These are phyloP conservation scores for Parasteatoda lunata DNA, from an alignment of 2,888 invertebrate genomes.

Conservation along the genomic window DNA sequence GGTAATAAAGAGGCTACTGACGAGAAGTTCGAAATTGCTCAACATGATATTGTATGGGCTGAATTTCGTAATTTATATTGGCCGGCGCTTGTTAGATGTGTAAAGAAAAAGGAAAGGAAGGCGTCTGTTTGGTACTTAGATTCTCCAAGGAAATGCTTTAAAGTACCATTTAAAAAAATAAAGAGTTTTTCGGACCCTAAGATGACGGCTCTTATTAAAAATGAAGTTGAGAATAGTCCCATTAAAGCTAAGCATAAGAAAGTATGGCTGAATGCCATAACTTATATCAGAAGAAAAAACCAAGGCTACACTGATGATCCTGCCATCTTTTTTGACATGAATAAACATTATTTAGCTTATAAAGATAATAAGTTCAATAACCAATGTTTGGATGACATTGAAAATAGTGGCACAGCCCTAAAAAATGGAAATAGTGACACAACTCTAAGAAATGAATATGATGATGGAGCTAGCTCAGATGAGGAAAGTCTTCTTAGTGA, in stretches of 20 bases:
- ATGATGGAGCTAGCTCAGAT: neutral
- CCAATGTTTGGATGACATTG: neutral
- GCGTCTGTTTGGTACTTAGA: constrained; percentile 40
- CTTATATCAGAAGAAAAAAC: neutral
- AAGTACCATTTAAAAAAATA: constrained; percentile 25
- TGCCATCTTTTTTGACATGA: constrained; percentile 1
- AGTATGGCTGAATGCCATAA: neutral
- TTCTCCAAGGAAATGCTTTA: constrained; percentile 25
- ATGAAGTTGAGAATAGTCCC: neutral
- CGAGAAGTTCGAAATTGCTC: neutral
- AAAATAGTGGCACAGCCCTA: neutral
- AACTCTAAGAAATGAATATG: neutral
- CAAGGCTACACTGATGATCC: constrained; percentile 15
- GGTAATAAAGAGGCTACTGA: no score
- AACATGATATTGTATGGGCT: constrained; percentile 36
- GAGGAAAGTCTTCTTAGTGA: constrained; percentile 7
- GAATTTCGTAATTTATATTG: constrained; percentile 32
- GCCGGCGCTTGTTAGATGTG: constrained; percentile 39
- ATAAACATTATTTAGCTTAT: neutral
- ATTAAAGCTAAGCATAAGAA: constrained; percentile 15
- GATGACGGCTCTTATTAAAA: neutral
- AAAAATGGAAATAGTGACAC: neutral
- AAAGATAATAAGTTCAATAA: neutral
- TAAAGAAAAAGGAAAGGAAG: constrained; percentile 25
- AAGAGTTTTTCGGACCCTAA: constrained; percentile 2